These are phyloP conservation scores for Sciurus niger DNA, from an alignment of 2,113 vertebrate genomes.

Conservation along the genomic window DNA sequence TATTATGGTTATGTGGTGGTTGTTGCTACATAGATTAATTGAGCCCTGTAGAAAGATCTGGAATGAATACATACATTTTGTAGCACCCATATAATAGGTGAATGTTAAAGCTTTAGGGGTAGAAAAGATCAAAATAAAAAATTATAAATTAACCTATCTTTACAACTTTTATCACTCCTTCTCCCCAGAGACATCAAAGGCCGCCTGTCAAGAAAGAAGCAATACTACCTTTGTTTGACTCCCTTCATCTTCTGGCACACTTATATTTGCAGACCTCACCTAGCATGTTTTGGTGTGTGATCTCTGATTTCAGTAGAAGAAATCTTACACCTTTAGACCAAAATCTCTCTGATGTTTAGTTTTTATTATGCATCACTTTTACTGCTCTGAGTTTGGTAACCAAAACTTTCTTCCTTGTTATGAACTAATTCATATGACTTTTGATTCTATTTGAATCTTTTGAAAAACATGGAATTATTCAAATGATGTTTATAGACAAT, in stretches of 20 bases:
- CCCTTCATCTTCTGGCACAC: not conserved
- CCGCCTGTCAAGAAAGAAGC: fast-evolving
- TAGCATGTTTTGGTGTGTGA: not conserved
- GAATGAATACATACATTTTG: not conserved
- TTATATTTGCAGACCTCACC: not conserved
- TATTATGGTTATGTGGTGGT: not conserved
- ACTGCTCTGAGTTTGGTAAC: not conserved
- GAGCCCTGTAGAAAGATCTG: not conserved
- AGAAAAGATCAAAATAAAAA: not conserved
- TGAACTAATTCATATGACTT: not conserved
- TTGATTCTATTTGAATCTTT: not conserved
- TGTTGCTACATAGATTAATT: not conserved
- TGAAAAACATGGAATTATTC: not conserved
- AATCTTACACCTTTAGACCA: not conserved
- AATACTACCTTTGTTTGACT: not conserved
- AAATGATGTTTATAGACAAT: not conserved
- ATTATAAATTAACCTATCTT: not conserved
- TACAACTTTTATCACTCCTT: not conserved
- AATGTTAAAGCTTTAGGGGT: not conserved
- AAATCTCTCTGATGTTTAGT: not conserved
- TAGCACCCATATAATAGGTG: not conserved
- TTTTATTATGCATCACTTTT: not conserved
- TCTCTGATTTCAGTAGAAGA: not conserved
- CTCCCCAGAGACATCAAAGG: not conserved
- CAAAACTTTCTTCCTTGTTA: not conserved